Evolutionary conservation across 2,113 vertebrate species (phyloP).

Genomic region (Fulica atra): DNA sequence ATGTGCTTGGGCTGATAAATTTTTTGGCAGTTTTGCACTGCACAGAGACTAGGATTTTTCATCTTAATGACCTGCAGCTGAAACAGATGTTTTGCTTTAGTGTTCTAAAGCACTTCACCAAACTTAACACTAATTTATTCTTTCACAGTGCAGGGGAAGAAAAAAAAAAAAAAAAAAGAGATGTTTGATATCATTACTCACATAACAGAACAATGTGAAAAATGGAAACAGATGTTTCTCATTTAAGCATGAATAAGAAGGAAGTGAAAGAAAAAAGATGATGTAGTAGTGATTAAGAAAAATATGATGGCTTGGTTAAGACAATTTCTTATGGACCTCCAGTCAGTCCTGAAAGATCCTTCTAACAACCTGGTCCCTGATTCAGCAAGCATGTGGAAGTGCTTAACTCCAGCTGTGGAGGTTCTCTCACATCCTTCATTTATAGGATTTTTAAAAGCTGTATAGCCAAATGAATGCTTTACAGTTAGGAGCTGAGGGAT

Average conservation of each 20-base stretch:
- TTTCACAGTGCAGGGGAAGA: neutral
- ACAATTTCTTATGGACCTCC: conserved; percentile 36
- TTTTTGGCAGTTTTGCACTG: conserved; percentile 24
- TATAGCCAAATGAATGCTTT: neutral
- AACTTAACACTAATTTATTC: conserved; percentile 54
- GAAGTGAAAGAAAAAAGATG: conserved; percentile 56
- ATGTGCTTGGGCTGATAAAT: neutral
- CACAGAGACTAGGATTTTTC: conserved; percentile 4
- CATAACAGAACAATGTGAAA: conserved; percentile 65
- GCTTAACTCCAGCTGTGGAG: conserved; percentile 23
- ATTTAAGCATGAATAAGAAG: conserved; percentile 58
- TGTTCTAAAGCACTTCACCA: conserved; percentile 56
- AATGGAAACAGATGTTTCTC: conserved; percentile 71
- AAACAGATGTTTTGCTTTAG: conserved; percentile 60
- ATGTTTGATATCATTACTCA: conserved; percentile 31
- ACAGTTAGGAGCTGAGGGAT: neutral
- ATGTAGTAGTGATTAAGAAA: conserved; percentile 39
- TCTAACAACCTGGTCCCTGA: neutral
- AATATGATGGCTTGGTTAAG: conserved; percentile 39
- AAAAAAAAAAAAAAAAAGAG: neutral
- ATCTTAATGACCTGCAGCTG: conserved; percentile 54
- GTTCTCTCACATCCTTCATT: neutral
- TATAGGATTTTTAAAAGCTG: neutral
- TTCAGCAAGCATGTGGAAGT: conserved; percentile 17
- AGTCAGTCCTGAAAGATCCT: neutral